Evolutionary conservation across 2,797 vertebrate species (phyloP), one percentile per base, ranked within the genome.

Genomic region (Epinephelus malabaricus): DNA sequence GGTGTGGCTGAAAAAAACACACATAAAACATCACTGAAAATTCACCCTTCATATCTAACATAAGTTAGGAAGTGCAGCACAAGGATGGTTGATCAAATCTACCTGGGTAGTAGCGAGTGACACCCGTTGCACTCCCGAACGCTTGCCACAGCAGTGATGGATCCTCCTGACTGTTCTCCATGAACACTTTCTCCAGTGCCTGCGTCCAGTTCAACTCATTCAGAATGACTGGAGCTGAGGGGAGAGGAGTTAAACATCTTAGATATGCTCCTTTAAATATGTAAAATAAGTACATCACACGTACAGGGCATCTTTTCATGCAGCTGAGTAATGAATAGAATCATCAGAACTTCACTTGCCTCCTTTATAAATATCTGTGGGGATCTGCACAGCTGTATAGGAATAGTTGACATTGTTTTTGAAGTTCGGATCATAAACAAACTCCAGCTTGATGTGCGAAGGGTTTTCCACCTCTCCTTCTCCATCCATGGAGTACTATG

Each of bases 351-450:
- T 30, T 9, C 5, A 78, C 97, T 96, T 92, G 97, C 98, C 99
- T 96, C 98, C 98, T 96, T 99, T 99, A 92, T 99, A 99, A 95
- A 99, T 99, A 89, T 99, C 98, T 0, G 98, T 99, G 62, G 98
- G 98, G 89, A 99, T 99, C 96, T 99, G 98, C 76, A 99, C 98
- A 0, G 98, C 98, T 0, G 98, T 97, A n/a, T 98, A 97, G 0
- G 97, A 99, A 83, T 99, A 99, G 96, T 99, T 99, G 91, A 99
- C 98, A 55, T 97, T 97, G 87, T 98, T 98, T 94, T 98, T 99
- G 95, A 99, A 99, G 94, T 98, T 98, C 13, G 95, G 88, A 21
- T 99, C 98, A 0, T 98, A 98, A 0, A 97, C 95, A 91, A 99
- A 99, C 82, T 99, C 97, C 94, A 99, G 91, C 91, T 98, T 97